Evolutionary conservation across 2,113 vertebrate genomes (phyloP).

Genomic region (Centropristis striata): DNA sequence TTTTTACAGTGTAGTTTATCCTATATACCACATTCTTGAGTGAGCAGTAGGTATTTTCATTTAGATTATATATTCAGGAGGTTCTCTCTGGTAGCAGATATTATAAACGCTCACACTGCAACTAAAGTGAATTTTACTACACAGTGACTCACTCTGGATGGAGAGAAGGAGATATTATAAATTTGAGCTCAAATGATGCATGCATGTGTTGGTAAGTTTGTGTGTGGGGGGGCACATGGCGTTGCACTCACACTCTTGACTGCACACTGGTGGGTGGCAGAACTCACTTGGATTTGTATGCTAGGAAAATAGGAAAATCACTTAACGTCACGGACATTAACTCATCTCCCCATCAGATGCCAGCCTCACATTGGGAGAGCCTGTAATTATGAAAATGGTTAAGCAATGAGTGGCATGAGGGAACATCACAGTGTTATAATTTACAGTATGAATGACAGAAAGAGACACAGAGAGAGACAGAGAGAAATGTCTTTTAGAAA

Average conservation of each 20-base stretch:
- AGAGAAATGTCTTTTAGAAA: slow-evolving; percentile 38
- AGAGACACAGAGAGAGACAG: slow-evolving; percentile 29
- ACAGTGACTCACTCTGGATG: neutral
- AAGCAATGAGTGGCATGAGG: slow-evolving; percentile 54
- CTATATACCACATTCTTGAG: neutral
- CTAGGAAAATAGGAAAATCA: slow-evolving; percentile 34
- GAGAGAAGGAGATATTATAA: neutral
- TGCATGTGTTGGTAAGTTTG: slow-evolving; percentile 5
- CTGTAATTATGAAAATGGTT: slow-evolving; percentile 64
- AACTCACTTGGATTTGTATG: slow-evolving; percentile 34
- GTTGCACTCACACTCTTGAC: neutral
- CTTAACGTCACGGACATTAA: slow-evolving; percentile 58
- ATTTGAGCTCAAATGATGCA: neutral
- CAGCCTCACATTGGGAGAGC: slow-evolving; percentile 48
- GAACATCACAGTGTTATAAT: slow-evolving; percentile 44
- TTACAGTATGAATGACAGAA: slow-evolving; percentile 49
- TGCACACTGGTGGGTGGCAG: slow-evolving; percentile 33
- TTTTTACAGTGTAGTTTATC: slow-evolving; percentile 19
- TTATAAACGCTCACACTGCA: slow-evolving; percentile 7
- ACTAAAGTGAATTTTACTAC: neutral
- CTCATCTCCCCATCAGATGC: slow-evolving; percentile 57
- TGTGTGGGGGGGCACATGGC: neutral
- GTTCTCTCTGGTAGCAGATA: neutral
- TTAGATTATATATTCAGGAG: neutral
- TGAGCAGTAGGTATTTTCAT: neutral